These are phyloP conservation scores for Psittacula echo DNA, from an alignment of 2,797 vertebrate species.

Conservation along the genomic window DNA sequence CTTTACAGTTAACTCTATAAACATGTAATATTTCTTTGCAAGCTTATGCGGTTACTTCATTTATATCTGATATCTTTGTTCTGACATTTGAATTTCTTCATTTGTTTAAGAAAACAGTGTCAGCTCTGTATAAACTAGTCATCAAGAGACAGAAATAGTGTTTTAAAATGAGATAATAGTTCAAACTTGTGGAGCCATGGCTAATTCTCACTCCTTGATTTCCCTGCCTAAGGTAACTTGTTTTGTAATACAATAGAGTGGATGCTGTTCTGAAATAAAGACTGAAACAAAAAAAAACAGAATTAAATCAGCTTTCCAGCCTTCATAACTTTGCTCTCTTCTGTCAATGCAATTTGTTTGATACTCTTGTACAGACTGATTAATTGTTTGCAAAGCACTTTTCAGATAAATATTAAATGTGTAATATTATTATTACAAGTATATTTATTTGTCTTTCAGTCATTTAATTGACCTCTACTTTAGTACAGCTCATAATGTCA, in stretches of 20 bases:
- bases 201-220: background rate
- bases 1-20: background rate
- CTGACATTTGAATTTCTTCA: background rate
- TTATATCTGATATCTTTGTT: slow-evolving; percentile 5
- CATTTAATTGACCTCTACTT: slow-evolving; percentile 5
- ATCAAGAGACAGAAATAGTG: background rate
- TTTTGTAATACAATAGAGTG: background rate
- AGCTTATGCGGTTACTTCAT: background rate
- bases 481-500: background rate
- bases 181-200: background rate
- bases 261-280: background rate
- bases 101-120: background rate
- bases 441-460: slow-evolving; percentile 24
- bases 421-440: background rate
- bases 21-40: background rate
- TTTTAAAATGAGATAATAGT: background rate
- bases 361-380: background rate
- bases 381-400: slow-evolving; percentile 25
- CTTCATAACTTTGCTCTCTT: background rate
- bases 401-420: background rate
- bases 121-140: background rate
- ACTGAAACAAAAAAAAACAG: background rate
- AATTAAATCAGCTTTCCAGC: background rate
- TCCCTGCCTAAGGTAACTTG: background rate
- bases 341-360: background rate